Evolutionary conservation across 2,888 invertebrate species (phyloP).

Genomic region (Polylopha cassiicola): DNA sequence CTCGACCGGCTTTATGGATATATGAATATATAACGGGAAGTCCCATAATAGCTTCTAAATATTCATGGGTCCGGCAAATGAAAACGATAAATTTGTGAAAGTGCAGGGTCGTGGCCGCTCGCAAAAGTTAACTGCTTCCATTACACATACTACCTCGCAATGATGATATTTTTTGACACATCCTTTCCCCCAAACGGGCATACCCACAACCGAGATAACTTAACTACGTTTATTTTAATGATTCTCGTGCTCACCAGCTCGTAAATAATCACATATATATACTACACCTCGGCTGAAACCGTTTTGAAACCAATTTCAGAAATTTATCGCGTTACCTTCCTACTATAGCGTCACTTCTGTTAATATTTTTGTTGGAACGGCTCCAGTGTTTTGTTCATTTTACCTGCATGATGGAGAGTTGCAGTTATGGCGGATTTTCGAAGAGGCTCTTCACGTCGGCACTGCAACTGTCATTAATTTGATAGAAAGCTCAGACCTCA

Average conservation of each 20-base stretch:
- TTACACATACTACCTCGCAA: constrained; percentile 12
- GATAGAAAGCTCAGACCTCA: constrained; percentile 25
- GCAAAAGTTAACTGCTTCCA: constrained; percentile 38
- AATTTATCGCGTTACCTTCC: constrained; percentile 1
- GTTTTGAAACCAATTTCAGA: constrained; percentile 10
- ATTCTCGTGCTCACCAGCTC: constrained; percentile 16
- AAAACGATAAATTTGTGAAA: constrained; percentile 43
- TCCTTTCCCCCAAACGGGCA: constrained; percentile 18
- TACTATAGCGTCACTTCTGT: not conserved
- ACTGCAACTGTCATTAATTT: constrained; percentile 20
- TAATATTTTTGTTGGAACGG: not conserved
- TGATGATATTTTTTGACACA: constrained; percentile 19
- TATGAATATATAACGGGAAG: constrained; percentile 36
- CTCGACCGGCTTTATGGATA: constrained; percentile 35
- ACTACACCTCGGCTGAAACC: constrained; percentile 8
- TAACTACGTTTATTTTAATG: constrained; percentile 22
- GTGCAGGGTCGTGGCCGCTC: constrained; percentile 30
- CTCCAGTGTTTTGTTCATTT: too few species aligned
- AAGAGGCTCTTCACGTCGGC: constrained; percentile 9
- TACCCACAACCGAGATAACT: constrained; percentile 17
- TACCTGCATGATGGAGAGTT: constrained; percentile 10
- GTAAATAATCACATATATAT: constrained; percentile 13
- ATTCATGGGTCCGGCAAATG: constrained; percentile 50
- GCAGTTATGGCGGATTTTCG: constrained; percentile 10
- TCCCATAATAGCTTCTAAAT: constrained; percentile 50